Percentiles rank a stretch among this genome's conserved stretches.
Evolutionary conservation across 2,797 vertebrate genomes (phyloP).

Genomic region (Aphelocoma californica): DNA sequence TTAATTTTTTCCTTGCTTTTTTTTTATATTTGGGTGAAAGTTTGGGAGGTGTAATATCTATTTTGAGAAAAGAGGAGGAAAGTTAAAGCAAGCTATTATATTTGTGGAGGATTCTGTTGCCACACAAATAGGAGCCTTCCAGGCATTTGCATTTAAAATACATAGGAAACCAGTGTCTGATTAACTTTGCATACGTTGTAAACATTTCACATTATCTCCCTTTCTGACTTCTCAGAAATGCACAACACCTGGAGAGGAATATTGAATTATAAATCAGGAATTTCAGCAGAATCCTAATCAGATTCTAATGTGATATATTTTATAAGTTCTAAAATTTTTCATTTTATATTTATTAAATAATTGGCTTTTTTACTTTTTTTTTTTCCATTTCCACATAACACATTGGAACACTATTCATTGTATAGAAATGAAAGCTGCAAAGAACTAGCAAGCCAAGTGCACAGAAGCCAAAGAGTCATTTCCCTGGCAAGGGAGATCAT

Average conservation of each 20-base stretch:
- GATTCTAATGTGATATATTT: not conserved
- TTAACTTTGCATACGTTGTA: not conserved
- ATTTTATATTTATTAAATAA: not conserved
- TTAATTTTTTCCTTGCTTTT: not conserved
- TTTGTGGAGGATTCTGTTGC: not conserved
- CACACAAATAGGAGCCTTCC: not conserved
- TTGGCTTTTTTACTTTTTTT: not conserved
- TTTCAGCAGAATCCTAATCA: not conserved
- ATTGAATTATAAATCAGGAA: not conserved
- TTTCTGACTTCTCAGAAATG: not conserved
- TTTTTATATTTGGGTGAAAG: not conserved
- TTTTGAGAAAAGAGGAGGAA: not conserved
- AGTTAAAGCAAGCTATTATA: not conserved
- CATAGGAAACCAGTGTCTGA: not conserved
- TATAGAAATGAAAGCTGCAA: slow-evolving; percentile 28
- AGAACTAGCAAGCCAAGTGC: slow-evolving; percentile 16
- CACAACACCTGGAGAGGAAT: not conserved
- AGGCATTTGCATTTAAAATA: not conserved
- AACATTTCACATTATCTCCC: not conserved
- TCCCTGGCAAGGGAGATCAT: not conserved
- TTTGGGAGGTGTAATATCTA: not conserved
- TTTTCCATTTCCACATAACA: not conserved
- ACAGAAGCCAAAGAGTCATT: slow-evolving; percentile 39
- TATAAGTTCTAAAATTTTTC: not conserved
- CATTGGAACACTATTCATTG: slow-evolving; percentile 10